Base-by-base conservation (phyloP, 53 echinoderm and acorn worm species). In the Astropecten irregularis region DNA sequence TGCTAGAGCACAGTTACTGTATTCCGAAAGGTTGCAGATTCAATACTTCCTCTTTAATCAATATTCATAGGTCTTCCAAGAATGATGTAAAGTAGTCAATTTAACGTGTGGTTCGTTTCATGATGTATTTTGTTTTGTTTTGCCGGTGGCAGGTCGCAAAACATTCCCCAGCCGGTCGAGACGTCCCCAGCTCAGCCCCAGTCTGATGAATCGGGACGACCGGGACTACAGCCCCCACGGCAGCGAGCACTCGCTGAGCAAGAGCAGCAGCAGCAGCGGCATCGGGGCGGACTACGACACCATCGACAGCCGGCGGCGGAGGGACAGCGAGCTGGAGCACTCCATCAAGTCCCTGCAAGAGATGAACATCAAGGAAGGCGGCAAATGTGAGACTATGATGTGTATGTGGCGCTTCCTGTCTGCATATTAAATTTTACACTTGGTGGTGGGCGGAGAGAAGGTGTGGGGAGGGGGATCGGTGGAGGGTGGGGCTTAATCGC, bases 141-240 rank as follows among this genome's bases (percentile, higher is more conserved):
- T n/a, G n/a, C n/a, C n/a, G n/a, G n/a, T n/a, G n/a, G 11, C 61
- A 97, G 97, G 97, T 84, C 89, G 97, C 14, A 97, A 90, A 86
- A 97, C 97, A 87, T 97, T 97, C 88, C 97, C 97, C 32, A 83
- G 97, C 25, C 83, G 85, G 23, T 76, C 87, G 38, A 86, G 86
- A 32, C 64, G 90, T 31, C 68, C 95, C 81, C 81, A 91, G n/a
- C 86, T 91, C 42, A 85, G 83, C 77, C 88, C 82, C 48, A 48
- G 82, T 34, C 66, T 88, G 76, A 86, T 86, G 82, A 56, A 77
- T 49, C 74, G 77, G 51, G 84, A 70, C 0, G 57, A 79, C 38
- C 58, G 77, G 33, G 73, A 93, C 79, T 76, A 76, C 32, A 85
- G 88, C 46, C 68, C 79, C 18, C 83, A 83, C 52, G 90, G 93